A percentile compares a stretch with the other conserved stretches of the same genome.
Evolutionary conservation across 2,797 vertebrate genomes (phyloP).

Genomic region (Chiroxiphia lanceolata): DNA sequence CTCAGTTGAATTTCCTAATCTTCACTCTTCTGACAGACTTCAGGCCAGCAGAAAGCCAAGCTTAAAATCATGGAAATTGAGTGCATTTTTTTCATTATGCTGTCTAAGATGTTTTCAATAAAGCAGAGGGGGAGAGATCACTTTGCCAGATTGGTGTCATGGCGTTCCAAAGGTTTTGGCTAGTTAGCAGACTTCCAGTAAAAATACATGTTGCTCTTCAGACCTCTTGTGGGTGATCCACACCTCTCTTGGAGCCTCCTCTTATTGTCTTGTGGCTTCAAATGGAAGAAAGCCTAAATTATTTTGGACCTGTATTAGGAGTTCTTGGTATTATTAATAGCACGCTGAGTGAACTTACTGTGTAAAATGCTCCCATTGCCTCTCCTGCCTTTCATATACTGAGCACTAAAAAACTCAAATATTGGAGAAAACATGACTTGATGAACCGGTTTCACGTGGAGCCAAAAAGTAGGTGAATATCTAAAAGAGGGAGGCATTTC

Average conservation of each 20-base stretch:
- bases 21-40: constrained; percentile 51
- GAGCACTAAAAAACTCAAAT: background rate
- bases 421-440: background rate
- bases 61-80: constrained; percentile 61
- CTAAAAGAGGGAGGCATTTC: background rate
- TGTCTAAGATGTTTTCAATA: constrained; percentile 78
- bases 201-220: constrained; percentile 73
- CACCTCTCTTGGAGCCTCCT: constrained; percentile 72
- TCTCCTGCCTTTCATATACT: background rate
- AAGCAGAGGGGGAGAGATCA: constrained; percentile 56
- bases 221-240: constrained; percentile 73
- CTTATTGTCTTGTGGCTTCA: constrained; percentile 72
- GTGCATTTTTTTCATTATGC: constrained; percentile 63
- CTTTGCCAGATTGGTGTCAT: constrained; percentile 73
- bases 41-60: constrained; percentile 55
- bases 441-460: background rate
- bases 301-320: constrained; percentile 46
- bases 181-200: constrained; percentile 69
- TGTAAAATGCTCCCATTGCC: background rate
- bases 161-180: constrained; percentile 76
- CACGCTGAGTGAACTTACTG: background rate
- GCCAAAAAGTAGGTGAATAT: background rate
- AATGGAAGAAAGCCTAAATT: constrained; percentile 62
- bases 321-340: constrained; percentile 50
- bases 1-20: constrained; percentile 1